These are phyloP conservation scores for Enchytraeus crypticus DNA, from an alignment of 2,888 invertebrate genomes.

Conservation along the genomic window DNA sequence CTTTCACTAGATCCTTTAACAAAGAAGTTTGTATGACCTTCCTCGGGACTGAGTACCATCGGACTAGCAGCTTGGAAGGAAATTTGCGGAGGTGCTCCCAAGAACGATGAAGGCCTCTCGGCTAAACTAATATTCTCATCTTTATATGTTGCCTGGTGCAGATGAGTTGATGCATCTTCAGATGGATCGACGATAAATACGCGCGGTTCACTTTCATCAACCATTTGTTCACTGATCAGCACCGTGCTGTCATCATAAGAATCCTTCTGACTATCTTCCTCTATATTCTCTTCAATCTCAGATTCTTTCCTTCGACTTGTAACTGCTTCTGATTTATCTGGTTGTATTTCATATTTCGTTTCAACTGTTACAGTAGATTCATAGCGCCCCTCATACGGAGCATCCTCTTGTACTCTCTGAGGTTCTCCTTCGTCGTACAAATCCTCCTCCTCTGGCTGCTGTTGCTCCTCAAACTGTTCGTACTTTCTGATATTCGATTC, in stretches of 20 bases:
- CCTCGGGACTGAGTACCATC: constrained; percentile 23
- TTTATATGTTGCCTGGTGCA: not conserved
- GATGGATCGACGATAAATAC: too few species aligned
- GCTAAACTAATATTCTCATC: not conserved
- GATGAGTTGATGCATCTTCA: too few species aligned
- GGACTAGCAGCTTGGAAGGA: constrained; percentile 27
- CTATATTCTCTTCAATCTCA: not conserved
- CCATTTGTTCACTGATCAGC: not conserved
- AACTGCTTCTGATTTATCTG: too few species aligned
- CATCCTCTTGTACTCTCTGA: too few species aligned
- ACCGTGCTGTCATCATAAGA: not conserved
- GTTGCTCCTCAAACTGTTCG: too few species aligned
- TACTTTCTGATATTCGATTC: too few species aligned
- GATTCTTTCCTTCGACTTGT: not conserved
- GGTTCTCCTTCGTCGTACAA: too few species aligned
- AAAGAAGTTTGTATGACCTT: constrained; percentile 8
- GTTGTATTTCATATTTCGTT: too few species aligned
- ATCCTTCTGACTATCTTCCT: not conserved
- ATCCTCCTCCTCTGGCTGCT: too few species aligned
- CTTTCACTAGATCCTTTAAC: not conserved
- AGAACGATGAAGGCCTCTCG: not conserved
- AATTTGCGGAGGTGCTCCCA: constrained; percentile 18
- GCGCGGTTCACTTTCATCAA: not conserved
- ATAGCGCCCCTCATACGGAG: too few species aligned
- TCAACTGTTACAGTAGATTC: too few species aligned